phyloP scores from a whole-genome alignment of 2,113 vertebrate species.

The Crocuta crocuta region DNA sequence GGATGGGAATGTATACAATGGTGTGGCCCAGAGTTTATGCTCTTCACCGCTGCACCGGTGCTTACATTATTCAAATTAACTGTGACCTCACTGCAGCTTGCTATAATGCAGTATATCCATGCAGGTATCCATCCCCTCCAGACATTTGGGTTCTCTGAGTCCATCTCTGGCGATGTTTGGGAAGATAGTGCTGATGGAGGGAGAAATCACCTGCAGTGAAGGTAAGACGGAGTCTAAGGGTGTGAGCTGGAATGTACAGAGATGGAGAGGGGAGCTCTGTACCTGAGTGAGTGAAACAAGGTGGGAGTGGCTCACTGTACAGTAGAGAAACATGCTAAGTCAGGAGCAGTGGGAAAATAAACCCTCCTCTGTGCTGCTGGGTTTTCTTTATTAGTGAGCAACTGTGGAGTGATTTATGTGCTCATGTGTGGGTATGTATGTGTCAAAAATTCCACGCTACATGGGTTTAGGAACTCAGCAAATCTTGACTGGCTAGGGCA shows the following conservation, averaged over 20 bases:
- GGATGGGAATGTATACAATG: not conserved
- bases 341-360: not conserved
- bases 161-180: not conserved
- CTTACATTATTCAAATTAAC: too few species aligned
- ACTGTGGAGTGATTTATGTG: not conserved
- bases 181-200: not conserved
- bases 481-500: not conserved
- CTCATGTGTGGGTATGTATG: not conserved
- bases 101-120: not conserved
- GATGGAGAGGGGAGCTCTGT: not conserved
- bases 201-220: not conserved
- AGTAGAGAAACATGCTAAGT: not conserved
- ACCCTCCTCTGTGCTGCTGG: not conserved
- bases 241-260: not conserved
- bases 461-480: not conserved
- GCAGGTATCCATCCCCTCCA: fast-evolving
- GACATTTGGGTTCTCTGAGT: not conserved
- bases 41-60: not conserved
- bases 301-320: not conserved
- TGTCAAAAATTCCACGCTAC: not conserved
- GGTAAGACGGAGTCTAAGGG: not conserved
- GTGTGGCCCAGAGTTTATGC: not conserved
- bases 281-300: not conserved
- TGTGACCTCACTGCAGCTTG: not conserved
- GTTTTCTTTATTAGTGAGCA: not conserved